A percentile compares a stretch with the other conserved stretches of the same genome.
phyloP scores from a whole-genome alignment of 2,888 invertebrate genomes.

The Microctonus aethiopoides region DNA sequence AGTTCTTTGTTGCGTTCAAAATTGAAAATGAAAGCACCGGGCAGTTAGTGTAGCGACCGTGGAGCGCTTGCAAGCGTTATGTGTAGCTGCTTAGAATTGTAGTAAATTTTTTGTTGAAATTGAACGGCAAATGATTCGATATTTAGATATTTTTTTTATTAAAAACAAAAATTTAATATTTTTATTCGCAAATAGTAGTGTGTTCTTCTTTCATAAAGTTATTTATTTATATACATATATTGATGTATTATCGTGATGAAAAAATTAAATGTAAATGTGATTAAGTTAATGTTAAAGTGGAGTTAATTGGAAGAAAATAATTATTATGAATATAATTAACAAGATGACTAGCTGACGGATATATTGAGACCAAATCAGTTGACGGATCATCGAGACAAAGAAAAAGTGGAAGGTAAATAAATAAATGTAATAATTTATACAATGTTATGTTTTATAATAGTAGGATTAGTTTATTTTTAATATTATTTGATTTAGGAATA shows the following conservation, averaged over 20 bases:
- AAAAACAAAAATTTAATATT: neutral
- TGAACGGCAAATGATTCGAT: slow-evolving; percentile 26
- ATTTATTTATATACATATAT: too few species aligned
- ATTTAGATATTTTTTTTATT: slow-evolving; percentile 12
- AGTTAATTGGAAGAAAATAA: neutral
- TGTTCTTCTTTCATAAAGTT: neutral
- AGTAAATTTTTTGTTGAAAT: slow-evolving; percentile 44
- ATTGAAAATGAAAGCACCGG: slow-evolving; percentile 58
- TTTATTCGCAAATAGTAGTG: neutral
- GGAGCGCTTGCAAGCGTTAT: slow-evolving; percentile 56
- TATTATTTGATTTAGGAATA: neutral
- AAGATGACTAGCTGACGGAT: slow-evolving; percentile 60
- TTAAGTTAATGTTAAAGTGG: slow-evolving; percentile 25
- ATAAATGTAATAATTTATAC: neutral
- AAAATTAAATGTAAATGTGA: slow-evolving; percentile 36
- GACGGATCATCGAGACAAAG: slow-evolving; percentile 42
- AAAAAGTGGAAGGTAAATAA: slow-evolving; percentile 53
- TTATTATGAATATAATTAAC: slow-evolving; percentile 37
- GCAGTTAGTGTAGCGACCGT: slow-evolving; percentile 64
- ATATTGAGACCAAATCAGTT: slow-evolving; percentile 43
- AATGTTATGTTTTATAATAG: neutral
- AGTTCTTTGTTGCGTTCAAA: slow-evolving; percentile 52
- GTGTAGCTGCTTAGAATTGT: slow-evolving; percentile 55
- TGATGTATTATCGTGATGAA: slow-evolving; percentile 2
- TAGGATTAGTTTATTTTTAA: too few species aligned